phyloP scores from a whole-genome alignment of 2,797 vertebrate species.

The Choloepus didactylus region DNA sequence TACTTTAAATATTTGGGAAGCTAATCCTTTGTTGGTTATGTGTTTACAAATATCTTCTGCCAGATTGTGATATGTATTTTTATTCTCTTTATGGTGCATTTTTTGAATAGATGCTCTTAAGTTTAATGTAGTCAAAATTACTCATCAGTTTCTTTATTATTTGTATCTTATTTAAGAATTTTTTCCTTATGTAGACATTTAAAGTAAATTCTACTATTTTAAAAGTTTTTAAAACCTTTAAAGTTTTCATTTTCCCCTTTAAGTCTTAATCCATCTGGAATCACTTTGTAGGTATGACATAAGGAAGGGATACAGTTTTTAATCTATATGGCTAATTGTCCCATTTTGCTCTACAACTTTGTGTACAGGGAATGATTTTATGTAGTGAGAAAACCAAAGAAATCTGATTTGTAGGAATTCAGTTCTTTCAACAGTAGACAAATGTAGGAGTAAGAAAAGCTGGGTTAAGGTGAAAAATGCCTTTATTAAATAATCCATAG shows the following conservation, averaged over 20 bases:
- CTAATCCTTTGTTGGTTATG: neutral
- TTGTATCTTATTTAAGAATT: neutral
- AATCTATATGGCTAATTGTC: neutral
- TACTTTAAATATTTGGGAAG: constrained; percentile 35
- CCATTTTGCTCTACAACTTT: neutral
- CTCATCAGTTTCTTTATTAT: neutral
- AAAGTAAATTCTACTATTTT: neutral
- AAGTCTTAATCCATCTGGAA: constrained; percentile 34
- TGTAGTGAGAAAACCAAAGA: neutral
- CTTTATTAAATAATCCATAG: neutral
- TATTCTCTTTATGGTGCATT: neutral
- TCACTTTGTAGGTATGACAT: neutral
- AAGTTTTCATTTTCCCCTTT: constrained; percentile 8
- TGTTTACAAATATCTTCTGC: constrained; percentile 12
- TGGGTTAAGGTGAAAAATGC: neutral
- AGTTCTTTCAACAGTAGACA: neutral
- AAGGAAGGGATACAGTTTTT: neutral
- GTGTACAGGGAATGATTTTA: neutral
- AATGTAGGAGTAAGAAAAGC: neutral
- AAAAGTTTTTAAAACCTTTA: neutral
- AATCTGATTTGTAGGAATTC: constrained; percentile 19
- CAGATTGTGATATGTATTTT: neutral
- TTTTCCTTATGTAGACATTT: neutral
- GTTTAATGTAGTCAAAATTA: neutral
- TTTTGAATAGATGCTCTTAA: neutral